Evolutionary conservation across 2,113 vertebrate species (phyloP).

Genomic region (Catagonus wagneri): DNA sequence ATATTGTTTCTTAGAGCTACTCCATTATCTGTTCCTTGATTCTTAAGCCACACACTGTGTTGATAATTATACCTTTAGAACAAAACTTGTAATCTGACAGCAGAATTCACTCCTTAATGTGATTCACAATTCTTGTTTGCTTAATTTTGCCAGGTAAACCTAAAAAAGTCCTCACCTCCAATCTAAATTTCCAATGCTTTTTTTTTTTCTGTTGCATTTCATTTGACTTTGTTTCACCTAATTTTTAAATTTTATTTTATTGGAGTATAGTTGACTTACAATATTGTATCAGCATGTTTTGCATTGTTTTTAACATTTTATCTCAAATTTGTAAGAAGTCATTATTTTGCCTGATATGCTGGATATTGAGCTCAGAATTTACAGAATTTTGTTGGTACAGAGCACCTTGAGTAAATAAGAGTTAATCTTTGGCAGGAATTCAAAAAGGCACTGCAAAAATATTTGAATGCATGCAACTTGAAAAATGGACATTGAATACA

Average conservation of each 20-base stretch:
- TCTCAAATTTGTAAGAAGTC: neutral
- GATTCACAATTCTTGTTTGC: neutral
- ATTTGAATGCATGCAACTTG: neutral
- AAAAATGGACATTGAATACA: neutral
- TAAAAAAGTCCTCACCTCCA: neutral
- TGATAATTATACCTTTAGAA: constrained; percentile 35
- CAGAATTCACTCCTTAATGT: constrained; percentile 28
- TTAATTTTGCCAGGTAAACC: constrained; percentile 46
- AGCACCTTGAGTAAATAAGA: neutral
- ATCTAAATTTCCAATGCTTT: neutral
- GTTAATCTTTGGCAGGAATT: neutral
- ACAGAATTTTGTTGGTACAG: neutral
- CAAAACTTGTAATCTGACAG: neutral
- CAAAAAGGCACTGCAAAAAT: neutral
- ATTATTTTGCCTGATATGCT: constrained; percentile 12
- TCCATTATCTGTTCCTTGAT: neutral
- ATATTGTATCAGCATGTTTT: neutral
- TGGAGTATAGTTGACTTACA: no score
- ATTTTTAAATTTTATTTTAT: neutral
- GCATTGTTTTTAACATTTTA: constrained; percentile 17
- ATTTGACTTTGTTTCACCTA: neutral
- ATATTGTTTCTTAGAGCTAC: neutral
- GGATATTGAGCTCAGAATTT: neutral
- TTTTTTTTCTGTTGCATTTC: constrained; percentile 33
- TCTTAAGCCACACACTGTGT: neutral